Percentiles rank a stretch among this genome's conserved stretches.
phyloP scores from a whole-genome alignment of 2,888 invertebrate species.

The Tupiocoris notatus region DNA sequence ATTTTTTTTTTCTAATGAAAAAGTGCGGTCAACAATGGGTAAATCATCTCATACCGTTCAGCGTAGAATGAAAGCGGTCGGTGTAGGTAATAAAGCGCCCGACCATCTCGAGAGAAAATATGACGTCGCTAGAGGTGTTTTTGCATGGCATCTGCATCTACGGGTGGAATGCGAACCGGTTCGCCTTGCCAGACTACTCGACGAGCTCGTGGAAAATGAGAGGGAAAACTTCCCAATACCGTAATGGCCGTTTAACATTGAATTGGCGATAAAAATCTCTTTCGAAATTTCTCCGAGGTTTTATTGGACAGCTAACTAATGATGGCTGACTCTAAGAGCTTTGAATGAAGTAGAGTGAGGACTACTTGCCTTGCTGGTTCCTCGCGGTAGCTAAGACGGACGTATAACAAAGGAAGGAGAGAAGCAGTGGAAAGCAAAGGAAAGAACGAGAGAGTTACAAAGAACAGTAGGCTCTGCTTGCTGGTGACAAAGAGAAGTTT shows the following conservation, averaged over 20 bases:
- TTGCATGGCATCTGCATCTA: too few species aligned
- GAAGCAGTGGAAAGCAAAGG: too few species aligned
- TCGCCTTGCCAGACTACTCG: too few species aligned
- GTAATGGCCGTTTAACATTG: neutral
- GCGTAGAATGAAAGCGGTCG: too few species aligned
- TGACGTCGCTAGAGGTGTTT: too few species aligned
- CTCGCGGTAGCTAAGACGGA: neutral
- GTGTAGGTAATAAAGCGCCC: too few species aligned
- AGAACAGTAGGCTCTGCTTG: neutral
- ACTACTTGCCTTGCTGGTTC: neutral
- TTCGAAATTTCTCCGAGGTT: neutral
- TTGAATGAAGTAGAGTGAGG: neutral
- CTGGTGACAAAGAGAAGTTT: neutral
- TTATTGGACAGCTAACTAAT: constrained; percentile 24
- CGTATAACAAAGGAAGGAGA: neutral
- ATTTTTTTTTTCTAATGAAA: too few species aligned
- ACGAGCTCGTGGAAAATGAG: too few species aligned
- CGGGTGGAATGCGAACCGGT: too few species aligned
- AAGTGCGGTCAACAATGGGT: too few species aligned
- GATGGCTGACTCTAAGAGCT: constrained; percentile 18
- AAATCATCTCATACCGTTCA: too few species aligned
- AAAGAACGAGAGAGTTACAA: neutral
- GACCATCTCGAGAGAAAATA: too few species aligned
- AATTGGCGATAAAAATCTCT: neutral
- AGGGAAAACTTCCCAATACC: neutral